phyloP scores from a whole-genome alignment of 2,888 invertebrate species.

The Saturnia japonica region DNA sequence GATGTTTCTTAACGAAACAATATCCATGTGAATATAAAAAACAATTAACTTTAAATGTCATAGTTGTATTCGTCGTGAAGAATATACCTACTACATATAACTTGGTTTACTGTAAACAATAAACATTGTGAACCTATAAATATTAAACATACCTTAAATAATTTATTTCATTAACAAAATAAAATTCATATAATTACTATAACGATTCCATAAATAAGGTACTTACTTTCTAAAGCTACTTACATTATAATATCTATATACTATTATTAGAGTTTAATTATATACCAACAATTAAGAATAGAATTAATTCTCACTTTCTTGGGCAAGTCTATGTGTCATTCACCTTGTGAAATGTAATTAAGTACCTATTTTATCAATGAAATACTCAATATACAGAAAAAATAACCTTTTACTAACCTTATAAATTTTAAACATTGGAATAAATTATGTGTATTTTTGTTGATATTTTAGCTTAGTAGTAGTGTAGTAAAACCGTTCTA shows the following conservation, averaged over 20 bases:
- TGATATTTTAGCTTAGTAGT: too few species aligned
- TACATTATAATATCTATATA: too few species aligned
- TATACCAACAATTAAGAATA: neutral
- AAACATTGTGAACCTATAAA: neutral
- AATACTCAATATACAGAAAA: too few species aligned
- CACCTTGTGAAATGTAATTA: neutral
- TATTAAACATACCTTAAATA: too few species aligned
- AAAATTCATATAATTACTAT: neutral
- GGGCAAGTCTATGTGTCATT: neutral
- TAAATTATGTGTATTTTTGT: too few species aligned
- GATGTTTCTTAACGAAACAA: too few species aligned
- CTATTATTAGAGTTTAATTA: neutral
- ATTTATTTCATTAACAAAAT: neutral
- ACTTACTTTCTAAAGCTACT: too few species aligned
- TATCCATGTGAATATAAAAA: too few species aligned
- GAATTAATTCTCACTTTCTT: neutral
- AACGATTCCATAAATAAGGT: too few species aligned
- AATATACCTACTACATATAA: neutral
- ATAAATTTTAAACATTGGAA: too few species aligned
- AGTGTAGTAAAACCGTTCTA: too few species aligned
- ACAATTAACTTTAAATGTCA: neutral
- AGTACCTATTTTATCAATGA: neutral
- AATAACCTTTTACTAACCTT: too few species aligned
- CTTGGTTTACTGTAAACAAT: neutral
- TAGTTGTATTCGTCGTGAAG: neutral